Evolutionary conservation across 1,140 invertebrate genomes (phyloP).

Genomic region (Panonychus citri): DNA sequence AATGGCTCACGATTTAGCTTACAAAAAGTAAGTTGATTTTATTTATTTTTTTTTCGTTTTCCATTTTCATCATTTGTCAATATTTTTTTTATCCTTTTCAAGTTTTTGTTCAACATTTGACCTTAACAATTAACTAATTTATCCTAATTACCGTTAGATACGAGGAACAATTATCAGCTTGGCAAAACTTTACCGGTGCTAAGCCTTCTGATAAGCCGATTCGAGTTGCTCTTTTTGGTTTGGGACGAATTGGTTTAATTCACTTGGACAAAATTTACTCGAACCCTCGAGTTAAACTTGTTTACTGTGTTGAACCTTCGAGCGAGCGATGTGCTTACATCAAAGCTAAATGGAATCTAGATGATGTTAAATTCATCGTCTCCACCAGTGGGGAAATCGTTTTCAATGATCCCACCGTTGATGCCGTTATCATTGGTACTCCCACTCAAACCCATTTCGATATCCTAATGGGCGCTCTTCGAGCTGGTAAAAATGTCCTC

Average conservation of each 20-base stretch:
- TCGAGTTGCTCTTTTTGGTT: conserved; percentile 31
- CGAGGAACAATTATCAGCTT: too few species aligned
- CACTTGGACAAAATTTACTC: conserved; percentile 31
- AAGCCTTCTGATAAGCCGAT: conserved; percentile 4
- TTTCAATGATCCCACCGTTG: conserved; percentile 32
- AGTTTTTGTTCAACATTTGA: too few species aligned
- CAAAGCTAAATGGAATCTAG: conserved; percentile 28
- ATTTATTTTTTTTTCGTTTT: too few species aligned
- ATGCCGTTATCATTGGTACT: conserved; percentile 31
- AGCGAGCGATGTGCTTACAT: conserved; percentile 25
- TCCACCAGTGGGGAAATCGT: conserved; percentile 29
- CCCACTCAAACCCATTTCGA: conserved; percentile 36
- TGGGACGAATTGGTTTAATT: conserved; percentile 35
- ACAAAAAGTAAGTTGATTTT: too few species aligned
- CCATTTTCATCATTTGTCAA: too few species aligned
- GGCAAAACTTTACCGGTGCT: not conserved
- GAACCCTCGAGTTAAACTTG: conserved; percentile 29
- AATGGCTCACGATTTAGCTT: too few species aligned
- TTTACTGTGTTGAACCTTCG: conserved; percentile 35
- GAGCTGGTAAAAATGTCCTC: conserved; percentile 34
- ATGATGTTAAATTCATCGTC: conserved; percentile 23
- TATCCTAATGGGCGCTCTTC: conserved; percentile 32
- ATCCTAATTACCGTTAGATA: too few species aligned
- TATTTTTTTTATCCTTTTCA: too few species aligned
- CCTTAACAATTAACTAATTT: too few species aligned